phyloP scores from a whole-genome alignment of 1,140 invertebrate genomes.

The Anadara kagoshimensis region DNA sequence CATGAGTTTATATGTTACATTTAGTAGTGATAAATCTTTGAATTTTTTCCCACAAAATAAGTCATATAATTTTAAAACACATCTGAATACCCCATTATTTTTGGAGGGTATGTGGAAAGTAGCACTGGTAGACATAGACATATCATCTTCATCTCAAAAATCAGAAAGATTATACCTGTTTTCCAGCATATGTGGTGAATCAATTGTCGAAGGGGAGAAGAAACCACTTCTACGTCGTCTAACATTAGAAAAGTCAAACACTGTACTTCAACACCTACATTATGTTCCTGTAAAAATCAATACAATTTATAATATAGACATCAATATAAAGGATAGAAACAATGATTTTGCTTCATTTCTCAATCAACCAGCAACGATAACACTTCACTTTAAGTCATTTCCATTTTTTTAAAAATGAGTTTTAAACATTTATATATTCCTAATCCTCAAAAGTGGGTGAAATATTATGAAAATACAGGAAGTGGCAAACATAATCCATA shows the following conservation, averaged over 20 bases:
- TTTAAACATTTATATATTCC: constrained; percentile 33
- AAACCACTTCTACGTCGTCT: background rate
- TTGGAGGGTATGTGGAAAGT: constrained; percentile 20
- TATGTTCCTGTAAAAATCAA: constrained; percentile 29
- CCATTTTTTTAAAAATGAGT: constrained; percentile 30
- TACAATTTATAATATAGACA: constrained; percentile 18
- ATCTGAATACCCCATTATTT: constrained; percentile 12
- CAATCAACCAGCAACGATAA: constrained; percentile 13
- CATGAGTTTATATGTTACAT: constrained; percentile 23
- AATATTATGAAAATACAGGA: constrained; percentile 24
- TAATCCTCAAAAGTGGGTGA: constrained; percentile 35
- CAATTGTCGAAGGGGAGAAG: constrained; percentile 12
- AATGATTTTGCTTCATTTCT: constrained; percentile 7
- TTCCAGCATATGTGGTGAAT: constrained; percentile 14
- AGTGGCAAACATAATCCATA: constrained; percentile 9
- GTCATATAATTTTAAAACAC: constrained; percentile 17
- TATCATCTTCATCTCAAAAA: background rate
- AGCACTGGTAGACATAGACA: constrained; percentile 9
- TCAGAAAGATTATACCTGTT: background rate
- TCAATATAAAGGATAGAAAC: background rate
- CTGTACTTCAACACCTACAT: constrained; percentile 23
- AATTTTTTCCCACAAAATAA: constrained; percentile 26
- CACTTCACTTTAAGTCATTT: constrained; percentile 17
- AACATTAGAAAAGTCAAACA: background rate
- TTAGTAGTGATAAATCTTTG: constrained; percentile 13